These are phyloP conservation scores for Pogonocherus hispidulus DNA, from an alignment of 2,888 invertebrate species.

Conservation along the genomic window DNA sequence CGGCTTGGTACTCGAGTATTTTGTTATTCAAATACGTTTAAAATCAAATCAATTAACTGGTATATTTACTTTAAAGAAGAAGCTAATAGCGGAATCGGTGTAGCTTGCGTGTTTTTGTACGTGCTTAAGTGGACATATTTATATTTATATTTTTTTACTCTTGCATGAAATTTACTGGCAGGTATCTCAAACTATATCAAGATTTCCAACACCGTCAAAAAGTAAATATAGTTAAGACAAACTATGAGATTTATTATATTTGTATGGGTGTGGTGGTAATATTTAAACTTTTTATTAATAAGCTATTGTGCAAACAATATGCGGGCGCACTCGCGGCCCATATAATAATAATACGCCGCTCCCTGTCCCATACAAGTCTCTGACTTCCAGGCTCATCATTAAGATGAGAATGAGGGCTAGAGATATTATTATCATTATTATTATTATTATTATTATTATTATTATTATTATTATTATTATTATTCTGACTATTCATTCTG, in stretches of 20 bases:
- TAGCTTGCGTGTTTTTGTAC: slow-evolving; percentile 55
- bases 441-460: no score
- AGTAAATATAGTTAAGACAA: background rate
- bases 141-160: slow-evolving; percentile 45
- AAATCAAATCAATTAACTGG: slow-evolving; percentile 61
- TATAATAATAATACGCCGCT: no score
- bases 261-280: no score
- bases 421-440: no score
- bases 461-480: no score
- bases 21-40: slow-evolving; percentile 60
- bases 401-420: no score
- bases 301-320: no score
- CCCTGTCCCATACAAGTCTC: no score
- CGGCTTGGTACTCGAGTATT: slow-evolving; percentile 48
- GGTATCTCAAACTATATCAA: slow-evolving; percentile 23
- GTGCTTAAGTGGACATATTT: slow-evolving; percentile 58
- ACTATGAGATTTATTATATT: background rate
- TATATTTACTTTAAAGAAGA: slow-evolving; percentile 56
- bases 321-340: no score
- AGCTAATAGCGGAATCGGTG: slow-evolving; percentile 50
- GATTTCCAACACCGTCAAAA: background rate
- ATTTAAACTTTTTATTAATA: no score
- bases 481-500: no score
- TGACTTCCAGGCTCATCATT: no score
- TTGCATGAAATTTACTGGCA: slow-evolving; percentile 17